Percentiles rank a stretch among this genome's conserved stretches.
phyloP scores from a whole-genome alignment of 2,797 vertebrate species.

The Vespertilio murinus region DNA sequence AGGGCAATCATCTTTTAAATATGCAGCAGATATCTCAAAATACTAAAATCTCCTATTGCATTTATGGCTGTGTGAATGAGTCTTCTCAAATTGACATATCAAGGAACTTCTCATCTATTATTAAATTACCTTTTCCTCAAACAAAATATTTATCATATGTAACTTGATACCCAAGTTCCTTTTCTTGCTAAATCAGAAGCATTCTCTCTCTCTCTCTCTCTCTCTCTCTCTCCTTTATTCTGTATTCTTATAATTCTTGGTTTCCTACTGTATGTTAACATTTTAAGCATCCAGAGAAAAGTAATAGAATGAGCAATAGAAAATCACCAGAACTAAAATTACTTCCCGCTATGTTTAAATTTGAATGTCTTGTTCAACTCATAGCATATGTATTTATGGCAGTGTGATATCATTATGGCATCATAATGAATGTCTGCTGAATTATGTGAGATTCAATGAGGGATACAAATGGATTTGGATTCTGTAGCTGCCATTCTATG shows the following conservation, averaged over 20 bases:
- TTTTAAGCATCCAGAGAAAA: conserved; percentile 36
- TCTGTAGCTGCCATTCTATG: conserved; percentile 50
- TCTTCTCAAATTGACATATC: conserved; percentile 79
- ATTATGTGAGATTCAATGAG: conserved; percentile 33
- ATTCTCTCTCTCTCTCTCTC: too few species aligned
- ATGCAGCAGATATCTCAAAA: conserved; percentile 70
- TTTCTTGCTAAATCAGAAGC: conserved; percentile 63
- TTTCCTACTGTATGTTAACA: conserved; percentile 10
- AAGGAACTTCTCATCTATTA: conserved; percentile 81
- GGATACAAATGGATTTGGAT: conserved; percentile 55
- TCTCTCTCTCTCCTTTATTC: too few species aligned
- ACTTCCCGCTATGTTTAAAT: conserved; percentile 66
- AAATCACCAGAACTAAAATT: conserved; percentile 55
- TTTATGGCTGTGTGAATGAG: conserved; percentile 75
- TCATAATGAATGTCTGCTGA: conserved; percentile 61
- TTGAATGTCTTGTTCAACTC: conserved; percentile 44
- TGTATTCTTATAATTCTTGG: conserved; percentile 10
- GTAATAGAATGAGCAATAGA: conserved; percentile 43
- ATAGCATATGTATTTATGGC: conserved; percentile 49
- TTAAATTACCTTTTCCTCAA: conserved; percentile 72
- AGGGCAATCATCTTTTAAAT: conserved; percentile 76
- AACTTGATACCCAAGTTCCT: conserved; percentile 71
- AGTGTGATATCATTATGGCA: conserved; percentile 45
- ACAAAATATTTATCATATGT: conserved; percentile 81
- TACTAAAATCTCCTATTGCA: conserved; percentile 79